phyloP scores from a whole-genome alignment of 30 jellyfish, hydroid and myxozoan species.

The Cassiopea xamachana region DNA sequence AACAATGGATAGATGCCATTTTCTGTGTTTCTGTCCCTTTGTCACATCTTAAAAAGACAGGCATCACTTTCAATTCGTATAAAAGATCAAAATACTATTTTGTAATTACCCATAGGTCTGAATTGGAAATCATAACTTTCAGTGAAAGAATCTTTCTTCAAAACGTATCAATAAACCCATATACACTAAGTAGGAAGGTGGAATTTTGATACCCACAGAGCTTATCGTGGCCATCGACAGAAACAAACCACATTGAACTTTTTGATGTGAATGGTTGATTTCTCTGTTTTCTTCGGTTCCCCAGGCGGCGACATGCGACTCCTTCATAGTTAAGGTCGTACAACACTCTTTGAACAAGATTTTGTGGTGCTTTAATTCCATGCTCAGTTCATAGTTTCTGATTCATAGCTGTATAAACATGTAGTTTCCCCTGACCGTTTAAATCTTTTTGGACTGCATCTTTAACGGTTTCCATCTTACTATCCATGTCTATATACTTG shows the following conservation, averaged over 20 bases:
- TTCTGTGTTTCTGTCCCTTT: conserved; percentile 50
- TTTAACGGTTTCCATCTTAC: conserved; percentile 3
- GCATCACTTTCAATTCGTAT: conserved; percentile 21
- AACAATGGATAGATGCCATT: conserved; percentile 44
- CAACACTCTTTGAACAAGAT: conserved; percentile 44
- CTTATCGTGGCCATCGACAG: conserved; percentile 70
- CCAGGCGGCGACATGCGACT: neutral
- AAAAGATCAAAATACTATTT: conserved; percentile 34
- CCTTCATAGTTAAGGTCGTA: conserved; percentile 42
- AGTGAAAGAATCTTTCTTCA: conserved; percentile 36
- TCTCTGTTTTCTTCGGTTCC: no score
- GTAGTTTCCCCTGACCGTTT: conserved; percentile 38
- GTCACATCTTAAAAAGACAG: conserved; percentile 12
- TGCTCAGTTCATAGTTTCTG: conserved; percentile 29
- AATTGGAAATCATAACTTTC: conserved; percentile 26
- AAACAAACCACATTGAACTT: conserved; percentile 13
- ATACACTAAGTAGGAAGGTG: conserved; percentile 61
- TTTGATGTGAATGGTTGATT: neutral
- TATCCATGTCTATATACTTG: neutral
- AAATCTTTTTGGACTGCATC: conserved; percentile 49
- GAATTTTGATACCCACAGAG: conserved; percentile 48
- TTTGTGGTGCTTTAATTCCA: conserved; percentile 44
- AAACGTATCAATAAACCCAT: conserved; percentile 65
- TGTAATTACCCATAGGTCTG: conserved; percentile 43
- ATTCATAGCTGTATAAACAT: conserved; percentile 56